These are phyloP conservation scores for Leucoptera coffeella DNA, from an alignment of 2,888 invertebrate species.

Conservation along the genomic window DNA sequence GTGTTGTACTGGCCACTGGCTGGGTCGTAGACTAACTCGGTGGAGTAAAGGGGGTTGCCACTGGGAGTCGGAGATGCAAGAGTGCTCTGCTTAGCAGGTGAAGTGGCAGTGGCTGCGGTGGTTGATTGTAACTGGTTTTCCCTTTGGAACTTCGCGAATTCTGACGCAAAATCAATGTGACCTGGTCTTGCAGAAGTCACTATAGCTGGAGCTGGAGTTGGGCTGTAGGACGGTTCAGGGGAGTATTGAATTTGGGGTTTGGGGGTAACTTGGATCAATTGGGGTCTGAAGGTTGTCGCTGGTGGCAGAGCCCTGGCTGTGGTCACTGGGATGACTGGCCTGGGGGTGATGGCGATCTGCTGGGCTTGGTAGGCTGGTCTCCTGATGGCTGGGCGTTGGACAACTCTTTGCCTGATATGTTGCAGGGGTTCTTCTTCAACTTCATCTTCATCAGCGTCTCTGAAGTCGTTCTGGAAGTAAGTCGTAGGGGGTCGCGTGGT, in stretches of 20 bases:
- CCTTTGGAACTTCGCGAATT: slow-evolving; percentile 67
- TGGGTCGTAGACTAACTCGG: slow-evolving; percentile 72
- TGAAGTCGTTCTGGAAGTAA: slow-evolving; percentile 66
- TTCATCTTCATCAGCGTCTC: slow-evolving; percentile 58
- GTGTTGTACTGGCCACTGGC: slow-evolving; percentile 72
- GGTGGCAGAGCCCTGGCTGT: slow-evolving; percentile 45
- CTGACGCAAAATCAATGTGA: slow-evolving; percentile 64
- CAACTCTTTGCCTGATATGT: slow-evolving; percentile 37
- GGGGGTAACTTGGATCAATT: slow-evolving; percentile 53
- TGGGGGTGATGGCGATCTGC: slow-evolving; percentile 54
- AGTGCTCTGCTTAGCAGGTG: slow-evolving; percentile 22
- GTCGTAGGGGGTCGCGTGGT: slow-evolving; percentile 57
- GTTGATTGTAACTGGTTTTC: slow-evolving; percentile 56
- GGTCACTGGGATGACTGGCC: slow-evolving; percentile 41
- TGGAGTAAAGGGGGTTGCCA: slow-evolving; percentile 66
- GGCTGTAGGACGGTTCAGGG: slow-evolving; percentile 37
- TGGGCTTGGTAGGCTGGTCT: slow-evolving; percentile 42
- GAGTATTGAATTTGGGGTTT: slow-evolving; percentile 44
- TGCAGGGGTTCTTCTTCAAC: slow-evolving; percentile 46
- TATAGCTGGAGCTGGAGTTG: slow-evolving; percentile 14
- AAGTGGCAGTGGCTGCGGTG: slow-evolving; percentile 28
- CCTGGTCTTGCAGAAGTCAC: slow-evolving; percentile 20
- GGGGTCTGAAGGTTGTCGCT: slow-evolving; percentile 63
- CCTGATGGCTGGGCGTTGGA: slow-evolving; percentile 35
- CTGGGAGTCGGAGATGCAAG: slow-evolving; percentile 25